Evolutionary conservation across 2,113 vertebrate genomes (phyloP).

Genomic region (Sminthopsis crassicaudata): DNA sequence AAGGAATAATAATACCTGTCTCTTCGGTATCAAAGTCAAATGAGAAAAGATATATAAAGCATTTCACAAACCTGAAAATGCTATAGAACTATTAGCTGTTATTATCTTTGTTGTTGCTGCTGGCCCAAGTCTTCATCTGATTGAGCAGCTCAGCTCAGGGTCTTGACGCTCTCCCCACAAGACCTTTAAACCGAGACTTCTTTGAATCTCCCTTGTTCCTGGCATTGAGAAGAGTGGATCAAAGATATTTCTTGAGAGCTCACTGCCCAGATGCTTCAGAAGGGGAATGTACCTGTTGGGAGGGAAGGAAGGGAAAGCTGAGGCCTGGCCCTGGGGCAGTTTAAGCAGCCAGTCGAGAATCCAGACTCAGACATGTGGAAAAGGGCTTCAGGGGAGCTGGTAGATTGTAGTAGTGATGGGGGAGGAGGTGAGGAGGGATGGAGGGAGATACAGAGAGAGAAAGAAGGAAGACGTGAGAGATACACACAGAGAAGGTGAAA

Average conservation of each 20-base stretch:
- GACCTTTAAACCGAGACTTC: background rate
- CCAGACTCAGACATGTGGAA: background rate
- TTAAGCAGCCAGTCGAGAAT: background rate
- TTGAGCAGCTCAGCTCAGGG: background rate
- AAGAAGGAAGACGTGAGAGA: too few relatives aligned
- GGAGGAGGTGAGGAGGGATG: too few relatives aligned
- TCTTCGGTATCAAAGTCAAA: background rate
- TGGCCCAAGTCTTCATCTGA: background rate
- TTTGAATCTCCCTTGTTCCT: conserved; percentile 8
- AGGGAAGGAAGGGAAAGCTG: background rate
- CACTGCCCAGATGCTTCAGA: background rate
- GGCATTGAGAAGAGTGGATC: background rate
- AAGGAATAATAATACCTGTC: background rate
- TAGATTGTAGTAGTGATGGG: background rate
- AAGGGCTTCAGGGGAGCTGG: background rate
- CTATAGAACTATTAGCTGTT: background rate
- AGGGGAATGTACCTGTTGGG: background rate
- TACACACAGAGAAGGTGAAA: background rate
- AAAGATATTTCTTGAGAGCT: background rate
- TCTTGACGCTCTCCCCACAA: background rate
- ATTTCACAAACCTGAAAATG: background rate
- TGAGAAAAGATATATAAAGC: background rate
- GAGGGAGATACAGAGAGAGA: too few relatives aligned
- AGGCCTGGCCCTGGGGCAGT: background rate
- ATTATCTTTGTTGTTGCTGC: background rate